Evolutionary conservation across 2,113 vertebrate genomes (phyloP).

Genomic region (Nothoprocta pentlandii): DNA sequence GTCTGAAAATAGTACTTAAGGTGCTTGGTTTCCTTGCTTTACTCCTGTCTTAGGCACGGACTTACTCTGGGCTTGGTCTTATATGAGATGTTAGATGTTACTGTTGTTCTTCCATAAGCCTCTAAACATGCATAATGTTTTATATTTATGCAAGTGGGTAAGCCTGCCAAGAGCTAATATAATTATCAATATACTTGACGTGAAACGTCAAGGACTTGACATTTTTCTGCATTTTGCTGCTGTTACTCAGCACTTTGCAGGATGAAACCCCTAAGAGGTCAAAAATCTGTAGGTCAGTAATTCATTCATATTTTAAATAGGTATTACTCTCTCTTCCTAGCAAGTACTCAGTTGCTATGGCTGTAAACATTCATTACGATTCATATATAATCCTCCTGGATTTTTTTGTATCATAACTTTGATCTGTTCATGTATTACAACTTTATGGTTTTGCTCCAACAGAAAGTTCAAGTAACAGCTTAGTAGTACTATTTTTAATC

Average conservation of each 20-base stretch:
- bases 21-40: neutral
- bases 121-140: fast-evolving
- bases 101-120: neutral
- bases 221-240: neutral
- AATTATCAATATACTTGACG: neutral
- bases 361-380: neutral
- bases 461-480: neutral
- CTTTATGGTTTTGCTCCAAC: conserved; percentile 8
- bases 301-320: neutral
- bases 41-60: neutral
- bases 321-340: neutral
- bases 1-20: neutral
- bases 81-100: fast-evolving
- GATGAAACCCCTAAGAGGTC: neutral
- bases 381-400: neutral
- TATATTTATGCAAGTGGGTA: neutral
- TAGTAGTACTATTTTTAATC: neutral
- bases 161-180: neutral
- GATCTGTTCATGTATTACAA: neutral
- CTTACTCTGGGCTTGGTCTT: neutral
- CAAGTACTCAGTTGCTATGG: neutral
- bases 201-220: neutral
- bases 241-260: fast-evolving
- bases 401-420: neutral
- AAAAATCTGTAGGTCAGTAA: neutral